Base-by-base conservation (phyloP, 2,113 vertebrate genomes). In the Chloroceryle aenea region DNA sequence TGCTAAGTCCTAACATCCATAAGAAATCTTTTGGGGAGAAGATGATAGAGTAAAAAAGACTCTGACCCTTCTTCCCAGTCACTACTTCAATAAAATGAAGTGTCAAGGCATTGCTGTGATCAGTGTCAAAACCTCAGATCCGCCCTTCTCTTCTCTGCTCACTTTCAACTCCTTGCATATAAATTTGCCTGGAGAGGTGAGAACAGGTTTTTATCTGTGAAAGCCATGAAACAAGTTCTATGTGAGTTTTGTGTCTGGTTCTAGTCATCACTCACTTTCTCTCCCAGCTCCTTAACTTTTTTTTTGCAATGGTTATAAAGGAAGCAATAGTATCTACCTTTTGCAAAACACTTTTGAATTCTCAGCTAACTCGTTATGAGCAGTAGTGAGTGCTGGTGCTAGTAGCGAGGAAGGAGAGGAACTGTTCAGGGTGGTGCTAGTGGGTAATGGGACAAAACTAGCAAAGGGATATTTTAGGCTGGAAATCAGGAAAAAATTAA, bases 401-500 rank as follows among this genome's bases (percentile, higher is more conserved):
- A 73, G 58, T 92, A 48, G 45, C 0, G 1, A 82, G 68, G 40
- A 90, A 40, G 34, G 43, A 96, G 48, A 94, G 68, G 43, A 93
- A 61, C 74, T 69, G 34, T 43, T 76, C 73, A 96, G 73, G 62
- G 64, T 95, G 88, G 88, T 96, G 73, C 52, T 78, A 94, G 52
- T 48, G 85, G 92, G 85, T 92, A 95, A 92, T 92, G 90, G 87
- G 77, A 95, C 47, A 80, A 95, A 94, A 92, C 30, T 21, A 94
- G 88, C 58, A 95, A 90, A 89, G 50, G 91, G 87, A 95, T 94
- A 94, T 95, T 92, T 94, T 94, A 93, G 94, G 94, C 87, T 84
- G 45, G 55, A 91, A 94, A 94, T 96, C 92, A 96, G 93, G 94
- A 97, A 97, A 95, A 87, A 91, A 81, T 89, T 91, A 94, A 90